These are phyloP conservation scores for Kryptolebias marmoratus DNA, from an alignment of 2,113 vertebrate species.

Conservation along the genomic window DNA sequence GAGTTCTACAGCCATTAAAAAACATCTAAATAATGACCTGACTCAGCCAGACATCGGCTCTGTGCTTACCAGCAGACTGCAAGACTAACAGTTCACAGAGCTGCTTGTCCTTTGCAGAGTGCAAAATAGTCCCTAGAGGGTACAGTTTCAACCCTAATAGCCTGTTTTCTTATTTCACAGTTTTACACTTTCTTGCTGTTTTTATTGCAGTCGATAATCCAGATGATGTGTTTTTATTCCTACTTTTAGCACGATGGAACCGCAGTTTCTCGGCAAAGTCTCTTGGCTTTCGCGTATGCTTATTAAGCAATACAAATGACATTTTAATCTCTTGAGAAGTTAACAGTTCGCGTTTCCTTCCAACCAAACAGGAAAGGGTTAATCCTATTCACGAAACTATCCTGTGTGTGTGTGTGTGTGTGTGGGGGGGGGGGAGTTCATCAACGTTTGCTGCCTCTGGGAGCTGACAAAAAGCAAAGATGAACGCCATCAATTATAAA, in stretches of 20 bases:
- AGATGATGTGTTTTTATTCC: slow-evolving; percentile 1
- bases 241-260: neutral
- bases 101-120: slow-evolving; percentile 41
- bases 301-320: slow-evolving; percentile 5
- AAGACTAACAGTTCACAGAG: slow-evolving; percentile 49
- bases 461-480: slow-evolving; percentile 23
- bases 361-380: neutral
- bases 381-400: slow-evolving; percentile 17
- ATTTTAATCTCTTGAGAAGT: slow-evolving; percentile 18
- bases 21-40: slow-evolving; percentile 60
- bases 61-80: slow-evolving; percentile 54
- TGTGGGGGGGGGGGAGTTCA: slow-evolving; percentile 13
- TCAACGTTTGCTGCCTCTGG: slow-evolving; percentile 25
- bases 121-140: slow-evolving; percentile 45
- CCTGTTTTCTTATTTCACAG: slow-evolving; percentile 38
- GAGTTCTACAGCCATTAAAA: slow-evolving; percentile 56
- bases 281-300: neutral
- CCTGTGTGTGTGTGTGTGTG: neutral
- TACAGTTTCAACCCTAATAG: slow-evolving; percentile 22
- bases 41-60: slow-evolving; percentile 46
- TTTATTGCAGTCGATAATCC: slow-evolving; percentile 24
- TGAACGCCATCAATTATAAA: slow-evolving; percentile 53
- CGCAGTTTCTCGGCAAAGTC: slow-evolving; percentile 1
- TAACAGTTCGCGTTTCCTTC: neutral
- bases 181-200: slow-evolving; percentile 24